phyloP scores from a whole-genome alignment of 2,888 invertebrate genomes.

The Athalia rosae region DNA sequence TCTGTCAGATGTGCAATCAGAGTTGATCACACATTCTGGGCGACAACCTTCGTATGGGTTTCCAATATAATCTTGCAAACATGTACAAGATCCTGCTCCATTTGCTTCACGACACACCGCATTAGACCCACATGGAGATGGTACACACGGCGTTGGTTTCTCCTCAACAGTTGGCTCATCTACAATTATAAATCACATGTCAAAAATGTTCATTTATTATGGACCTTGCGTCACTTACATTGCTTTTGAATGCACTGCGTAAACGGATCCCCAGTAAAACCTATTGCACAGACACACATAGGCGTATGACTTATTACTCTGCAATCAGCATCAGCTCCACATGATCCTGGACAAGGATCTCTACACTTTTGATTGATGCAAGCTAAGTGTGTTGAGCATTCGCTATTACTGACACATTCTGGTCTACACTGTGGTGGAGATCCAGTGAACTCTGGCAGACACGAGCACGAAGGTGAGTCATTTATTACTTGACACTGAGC shows the following conservation, averaged over 20 bases:
- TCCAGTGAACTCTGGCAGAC: slow-evolving; percentile 83
- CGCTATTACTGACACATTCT: slow-evolving; percentile 84
- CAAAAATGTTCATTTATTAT: slow-evolving; percentile 4
- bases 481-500: slow-evolving; percentile 81
- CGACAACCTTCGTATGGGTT: slow-evolving; percentile 81
- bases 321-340: slow-evolving; percentile 84
- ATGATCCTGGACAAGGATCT: slow-evolving; percentile 86
- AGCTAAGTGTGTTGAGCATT: slow-evolving; percentile 83
- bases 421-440: slow-evolving; percentile 85
- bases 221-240: slow-evolving; percentile 53
- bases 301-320: slow-evolving; percentile 86
- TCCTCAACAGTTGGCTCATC: slow-evolving; percentile 41
- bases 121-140: slow-evolving; percentile 89
- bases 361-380: slow-evolving; percentile 86
- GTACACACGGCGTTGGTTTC: slow-evolving; percentile 78
- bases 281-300: slow-evolving; percentile 79
- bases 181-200: neutral
- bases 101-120: slow-evolving; percentile 83
- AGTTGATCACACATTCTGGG: slow-evolving; percentile 80
- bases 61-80: slow-evolving; percentile 77
- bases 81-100: slow-evolving; percentile 75
- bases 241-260: slow-evolving; percentile 59
- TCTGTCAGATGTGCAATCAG: slow-evolving; percentile 80
- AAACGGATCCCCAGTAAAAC: slow-evolving; percentile 78
- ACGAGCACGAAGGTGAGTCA: slow-evolving; percentile 78